Evolutionary conservation across 2,888 invertebrate genomes (phyloP).

Genomic region (Aquatica leii): DNA sequence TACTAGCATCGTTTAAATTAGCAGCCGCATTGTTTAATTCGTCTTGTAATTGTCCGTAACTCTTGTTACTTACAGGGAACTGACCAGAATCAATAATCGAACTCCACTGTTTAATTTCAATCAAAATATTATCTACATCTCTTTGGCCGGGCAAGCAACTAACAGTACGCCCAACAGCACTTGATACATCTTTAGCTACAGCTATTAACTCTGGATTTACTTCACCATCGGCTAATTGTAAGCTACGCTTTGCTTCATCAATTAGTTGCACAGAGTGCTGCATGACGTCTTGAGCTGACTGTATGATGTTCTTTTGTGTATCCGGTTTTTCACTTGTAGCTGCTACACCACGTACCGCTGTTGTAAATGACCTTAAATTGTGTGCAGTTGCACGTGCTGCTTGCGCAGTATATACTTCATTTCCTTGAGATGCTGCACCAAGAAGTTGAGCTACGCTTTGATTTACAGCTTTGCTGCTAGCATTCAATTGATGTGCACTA

Average conservation of each 20-base stretch:
- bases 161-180: slow-evolving; percentile 71
- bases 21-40: slow-evolving; percentile 88
- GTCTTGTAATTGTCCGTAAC: slow-evolving; percentile 82
- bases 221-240: slow-evolving; percentile 73
- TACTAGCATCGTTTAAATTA: slow-evolving; percentile 82
- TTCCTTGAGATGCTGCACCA: slow-evolving; percentile 84
- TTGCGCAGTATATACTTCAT: slow-evolving; percentile 80
- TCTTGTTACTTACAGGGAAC: slow-evolving; percentile 78
- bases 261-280: slow-evolving; percentile 79
- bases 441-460: slow-evolving; percentile 86
- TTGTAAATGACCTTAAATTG: slow-evolving; percentile 72
- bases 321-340: slow-evolving; percentile 72
- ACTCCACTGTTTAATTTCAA: slow-evolving; percentile 79
- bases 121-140: slow-evolving; percentile 90
- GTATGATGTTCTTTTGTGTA: slow-evolving; percentile 66
- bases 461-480: slow-evolving; percentile 78
- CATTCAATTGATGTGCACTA: slow-evolving; percentile 67
- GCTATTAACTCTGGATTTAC: slow-evolving; percentile 71
- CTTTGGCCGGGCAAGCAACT: slow-evolving; percentile 92
- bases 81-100: slow-evolving; percentile 76
- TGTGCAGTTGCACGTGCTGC: slow-evolving; percentile 84
- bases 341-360: slow-evolving; percentile 78
- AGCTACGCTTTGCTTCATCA: slow-evolving; percentile 81
- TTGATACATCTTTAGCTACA: slow-evolving; percentile 75
- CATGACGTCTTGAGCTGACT: slow-evolving; percentile 81